These are phyloP conservation scores for Eubucco bourcierii DNA, from an alignment of 2,113 vertebrate genomes.

Conservation along the genomic window DNA sequence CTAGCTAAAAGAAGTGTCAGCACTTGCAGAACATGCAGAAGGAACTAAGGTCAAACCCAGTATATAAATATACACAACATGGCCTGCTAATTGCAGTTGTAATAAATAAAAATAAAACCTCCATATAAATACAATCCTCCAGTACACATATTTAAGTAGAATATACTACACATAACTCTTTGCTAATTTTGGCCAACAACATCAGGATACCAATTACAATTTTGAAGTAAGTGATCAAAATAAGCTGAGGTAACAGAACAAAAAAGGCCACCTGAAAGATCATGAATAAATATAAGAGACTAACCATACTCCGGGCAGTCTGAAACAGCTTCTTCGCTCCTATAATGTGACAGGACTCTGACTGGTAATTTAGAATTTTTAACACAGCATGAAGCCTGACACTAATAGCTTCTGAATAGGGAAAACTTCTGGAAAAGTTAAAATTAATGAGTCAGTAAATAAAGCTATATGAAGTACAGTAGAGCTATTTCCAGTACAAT, in stretches of 20 bases:
- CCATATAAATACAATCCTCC: background rate
- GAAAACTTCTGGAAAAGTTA: constrained; percentile 66
- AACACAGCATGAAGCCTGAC: constrained; percentile 33
- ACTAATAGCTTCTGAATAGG: constrained; percentile 49
- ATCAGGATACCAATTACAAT: background rate
- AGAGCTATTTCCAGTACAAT: constrained; percentile 52
- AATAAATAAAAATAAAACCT: background rate
- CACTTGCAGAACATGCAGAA: background rate
- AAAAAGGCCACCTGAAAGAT: background rate
- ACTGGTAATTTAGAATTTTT: constrained; percentile 38
- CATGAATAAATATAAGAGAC: background rate
- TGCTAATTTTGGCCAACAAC: background rate
- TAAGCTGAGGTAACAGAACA: background rate
- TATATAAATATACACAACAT: background rate
- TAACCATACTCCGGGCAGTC: background rate
- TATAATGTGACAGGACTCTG: background rate
- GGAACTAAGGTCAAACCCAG: constrained; percentile 4
- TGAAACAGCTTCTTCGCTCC: background rate
- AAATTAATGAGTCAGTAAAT: constrained; percentile 74
- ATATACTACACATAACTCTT: background rate
- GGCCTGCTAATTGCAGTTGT: background rate
- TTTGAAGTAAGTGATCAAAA: background rate
- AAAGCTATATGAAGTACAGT: constrained; percentile 39
- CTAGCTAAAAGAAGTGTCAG: background rate
- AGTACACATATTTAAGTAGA: background rate